phyloP scores from a whole-genome alignment of 64 coral and sea anemone genomes.

The Pachyseris speciosa region DNA sequence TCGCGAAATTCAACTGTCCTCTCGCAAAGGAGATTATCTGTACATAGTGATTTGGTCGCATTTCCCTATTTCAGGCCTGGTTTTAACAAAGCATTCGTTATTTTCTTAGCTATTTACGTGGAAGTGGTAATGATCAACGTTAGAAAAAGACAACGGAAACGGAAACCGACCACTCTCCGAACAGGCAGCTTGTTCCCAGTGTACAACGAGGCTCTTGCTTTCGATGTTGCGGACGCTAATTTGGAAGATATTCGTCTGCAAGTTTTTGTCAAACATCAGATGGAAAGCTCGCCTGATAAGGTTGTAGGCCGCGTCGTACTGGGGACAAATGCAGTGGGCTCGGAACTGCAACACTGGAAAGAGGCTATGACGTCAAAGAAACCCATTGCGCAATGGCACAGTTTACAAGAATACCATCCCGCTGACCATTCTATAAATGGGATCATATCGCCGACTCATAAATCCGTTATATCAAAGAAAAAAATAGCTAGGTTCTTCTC shows the following conservation, averaged over 20 bases:
- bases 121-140: slow-evolving; percentile 91
- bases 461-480: slow-evolving; percentile 29
- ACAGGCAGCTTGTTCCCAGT: slow-evolving; percentile 84
- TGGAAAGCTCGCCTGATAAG: slow-evolving; percentile 88
- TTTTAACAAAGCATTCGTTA: neutral
- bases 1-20: too few species aligned
- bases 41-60: neutral
- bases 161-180: slow-evolving; percentile 86
- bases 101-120: slow-evolving; percentile 79
- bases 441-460: slow-evolving; percentile 7
- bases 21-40: neutral
- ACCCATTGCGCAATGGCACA: slow-evolving; percentile 97
- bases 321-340: slow-evolving; percentile 72
- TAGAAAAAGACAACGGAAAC: slow-evolving; percentile 81
- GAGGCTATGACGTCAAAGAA: slow-evolving; percentile 98
- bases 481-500: slow-evolving; percentile 23
- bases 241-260: slow-evolving; percentile 89
- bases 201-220: slow-evolving; percentile 97
- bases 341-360: slow-evolving; percentile 90
- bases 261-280: slow-evolving; percentile 93
- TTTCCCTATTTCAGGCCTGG: neutral
- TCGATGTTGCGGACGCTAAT: slow-evolving; percentile 84
- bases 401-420: slow-evolving; percentile 69
- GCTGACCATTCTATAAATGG: slow-evolving; percentile 9
- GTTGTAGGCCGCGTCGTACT: slow-evolving; percentile 85